Base-by-base conservation (phyloP, 2,797 vertebrate genomes). In the Oreonectes daqikongensis region DNA sequence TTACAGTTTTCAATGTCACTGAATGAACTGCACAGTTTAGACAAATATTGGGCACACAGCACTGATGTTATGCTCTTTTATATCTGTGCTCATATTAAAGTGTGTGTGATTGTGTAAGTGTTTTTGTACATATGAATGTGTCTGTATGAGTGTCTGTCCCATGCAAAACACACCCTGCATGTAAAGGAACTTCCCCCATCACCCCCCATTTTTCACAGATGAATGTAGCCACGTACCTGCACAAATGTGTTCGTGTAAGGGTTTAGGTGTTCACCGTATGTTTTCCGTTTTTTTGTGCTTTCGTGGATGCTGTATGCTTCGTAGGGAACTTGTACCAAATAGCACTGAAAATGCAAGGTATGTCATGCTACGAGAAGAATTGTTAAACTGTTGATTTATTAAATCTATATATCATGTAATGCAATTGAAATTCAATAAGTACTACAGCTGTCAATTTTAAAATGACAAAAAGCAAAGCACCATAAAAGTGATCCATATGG, bases 261-360 rank as follows among this genome's bases (percentile, higher is more conserved):
- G 5, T 64, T 22, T 55, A 24, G 10, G 46, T 40, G 55, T 63
- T 70, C 44, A 77, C 50, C 10, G 38, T 30, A 22, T 20, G 69
- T 53, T 68, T 35, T 18, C 10, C 69, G 32, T 77, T 52, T 53
- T 46, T 22, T 87, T 90, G 83, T 90, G 90, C 92, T 87, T 68
- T 88, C 88, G 65, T 77, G 87, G 87, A 80, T 88, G 88, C 88
- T 82, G 89, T 87, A 88, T 82, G 70, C 80, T 84, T 72, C 90
- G 81, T 90, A 93, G 91, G 72, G 91, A 90, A 83, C 86, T 85
- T 82, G 86, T 89, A 76, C 79, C 89, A 77, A 93, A 91, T 87
- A 92, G 85, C 85, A 79, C 83, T 71, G 89, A 89, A 81, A 91
- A 88, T 86, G 86, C 85, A 82, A 91, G 91, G 92, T 93, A 92